Base-by-base conservation (phyloP, 1,140 invertebrate genomes). In the Bombus superbus region DNA sequence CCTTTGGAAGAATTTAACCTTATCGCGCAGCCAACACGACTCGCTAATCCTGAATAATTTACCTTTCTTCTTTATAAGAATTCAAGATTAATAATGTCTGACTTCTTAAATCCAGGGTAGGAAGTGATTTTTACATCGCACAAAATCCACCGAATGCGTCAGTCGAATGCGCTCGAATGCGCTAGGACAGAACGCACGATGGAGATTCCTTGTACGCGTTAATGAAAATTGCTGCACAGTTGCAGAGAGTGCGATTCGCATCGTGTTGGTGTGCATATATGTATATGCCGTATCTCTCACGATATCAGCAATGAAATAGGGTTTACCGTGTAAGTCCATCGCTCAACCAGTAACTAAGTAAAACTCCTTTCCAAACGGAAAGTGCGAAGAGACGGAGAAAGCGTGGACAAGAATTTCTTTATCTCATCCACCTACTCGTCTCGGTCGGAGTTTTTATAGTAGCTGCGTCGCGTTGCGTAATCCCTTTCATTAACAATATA, bases 1-100 rank as follows among this genome's bases (percentile, higher is more conserved):
- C n/a, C 53, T 57, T n/a, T 10, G 22, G 11, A 57, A 62, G 75
- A 78, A 83, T 78, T 28, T 83, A 71, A 83, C 66, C 82, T 83
- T 83, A 78, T 38, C 73, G 32, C 9, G 15, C 22, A 73, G 25
- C 35, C 3, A 69, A 9, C 35, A 64, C 40, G 81, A 78, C 35
- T 59, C 38, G 64, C 13, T 59, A n/a, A 78, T 83, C 44, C 32
- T 77, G 18, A 44, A 81, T 47, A 47, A 40, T 6, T 40, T 57
- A 42, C 22, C 5, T 10, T 3, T 66, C 28, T 82, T 75, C 42
- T 18, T 64, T 64, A 62, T 59, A 28, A 59, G 1, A 38, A 11
- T 1, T 2, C 11, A n/a, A 18, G 53, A 73, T 81, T 81, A 62
- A 81, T 81, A 73, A 81, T 38, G 66, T 3, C 38, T 9, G 32